Conservation (phyloP, 2,797 vertebrate genomes). For the Eospalax fontanierii region DNA sequence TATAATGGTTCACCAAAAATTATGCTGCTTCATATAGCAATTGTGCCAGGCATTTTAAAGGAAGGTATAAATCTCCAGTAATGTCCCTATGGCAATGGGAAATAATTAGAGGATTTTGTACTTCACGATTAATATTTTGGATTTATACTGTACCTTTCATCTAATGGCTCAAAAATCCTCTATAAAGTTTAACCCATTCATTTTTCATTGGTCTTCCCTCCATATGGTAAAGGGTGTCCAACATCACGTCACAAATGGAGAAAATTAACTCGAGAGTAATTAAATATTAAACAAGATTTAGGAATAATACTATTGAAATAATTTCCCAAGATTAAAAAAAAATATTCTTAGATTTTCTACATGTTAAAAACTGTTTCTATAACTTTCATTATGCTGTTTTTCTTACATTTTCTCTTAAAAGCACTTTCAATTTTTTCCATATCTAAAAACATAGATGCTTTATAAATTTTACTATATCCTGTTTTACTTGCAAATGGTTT, state of each 20-base stretch:
- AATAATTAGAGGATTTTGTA: slow-evolving; percentile 79
- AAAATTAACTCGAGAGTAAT: slow-evolving; percentile 60
- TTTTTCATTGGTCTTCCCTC: slow-evolving; percentile 22
- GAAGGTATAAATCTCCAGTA: slow-evolving; percentile 76
- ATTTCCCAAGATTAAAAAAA: background rate
- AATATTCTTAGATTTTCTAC: background rate
- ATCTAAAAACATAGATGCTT: background rate
- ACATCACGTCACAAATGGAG: slow-evolving; percentile 55
- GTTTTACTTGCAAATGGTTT: background rate
- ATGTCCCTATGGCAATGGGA: slow-evolving; percentile 59
- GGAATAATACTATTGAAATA: background rate
- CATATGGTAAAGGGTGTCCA: slow-evolving; percentile 19
- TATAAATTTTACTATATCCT: background rate
- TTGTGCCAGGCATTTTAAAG: slow-evolving; percentile 67
- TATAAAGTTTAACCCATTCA: slow-evolving; percentile 71
- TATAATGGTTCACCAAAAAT: slow-evolving; percentile 73
- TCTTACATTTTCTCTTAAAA: slow-evolving; percentile 29
- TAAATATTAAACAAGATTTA: slow-evolving; percentile 37
- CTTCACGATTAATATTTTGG: slow-evolving; percentile 78
- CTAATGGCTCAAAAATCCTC: slow-evolving; percentile 64
- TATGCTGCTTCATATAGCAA: slow-evolving; percentile 64
- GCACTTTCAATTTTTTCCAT: background rate
- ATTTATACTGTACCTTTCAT: slow-evolving; percentile 76
- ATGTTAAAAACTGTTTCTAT: background rate
- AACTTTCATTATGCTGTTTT: background rate